These are phyloP conservation scores for Lysandra coridon DNA, from an alignment of 2,888 invertebrate genomes.

Conservation along the genomic window DNA sequence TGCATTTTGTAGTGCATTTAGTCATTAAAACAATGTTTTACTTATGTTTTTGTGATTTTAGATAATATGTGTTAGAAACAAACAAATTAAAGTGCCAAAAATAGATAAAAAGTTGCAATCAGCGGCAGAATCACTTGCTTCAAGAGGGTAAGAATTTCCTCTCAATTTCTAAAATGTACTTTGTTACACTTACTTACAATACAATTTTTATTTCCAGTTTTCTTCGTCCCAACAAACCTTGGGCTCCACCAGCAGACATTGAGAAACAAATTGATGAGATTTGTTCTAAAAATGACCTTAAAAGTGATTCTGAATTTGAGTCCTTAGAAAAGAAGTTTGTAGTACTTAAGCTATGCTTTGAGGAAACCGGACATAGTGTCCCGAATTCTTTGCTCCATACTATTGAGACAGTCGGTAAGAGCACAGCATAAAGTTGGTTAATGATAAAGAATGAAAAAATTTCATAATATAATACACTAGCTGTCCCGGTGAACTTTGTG, in stretches of 20 bases:
- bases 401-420: conserved; percentile 85
- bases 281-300: conserved; percentile 78
- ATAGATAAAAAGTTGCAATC: conserved; percentile 73
- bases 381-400: conserved; percentile 91
- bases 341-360: conserved; percentile 85
- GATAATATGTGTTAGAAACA: conserved; percentile 56
- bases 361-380: conserved; percentile 87
- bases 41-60: conserved; percentile 44
- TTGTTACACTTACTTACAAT: background rate
- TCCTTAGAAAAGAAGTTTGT: conserved; percentile 82
- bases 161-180: background rate
- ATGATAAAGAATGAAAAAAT: background rate
- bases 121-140: conserved; percentile 82
- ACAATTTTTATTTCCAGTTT: conserved; percentile 80
- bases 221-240: conserved; percentile 86
- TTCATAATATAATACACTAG: background rate
- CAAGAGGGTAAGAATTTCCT: conserved; percentile 81
- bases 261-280: conserved; percentile 81
- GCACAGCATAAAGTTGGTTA: conserved; percentile 27
- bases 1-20: conserved; percentile 13
- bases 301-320: conserved; percentile 66
- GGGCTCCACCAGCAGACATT: conserved; percentile 85
- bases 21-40: background rate
- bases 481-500: too few species aligned
- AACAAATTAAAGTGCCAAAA: conserved; percentile 64